Base-by-base conservation (phyloP, 2,113 vertebrate genomes). In the Pomatostomus ruficeps region DNA sequence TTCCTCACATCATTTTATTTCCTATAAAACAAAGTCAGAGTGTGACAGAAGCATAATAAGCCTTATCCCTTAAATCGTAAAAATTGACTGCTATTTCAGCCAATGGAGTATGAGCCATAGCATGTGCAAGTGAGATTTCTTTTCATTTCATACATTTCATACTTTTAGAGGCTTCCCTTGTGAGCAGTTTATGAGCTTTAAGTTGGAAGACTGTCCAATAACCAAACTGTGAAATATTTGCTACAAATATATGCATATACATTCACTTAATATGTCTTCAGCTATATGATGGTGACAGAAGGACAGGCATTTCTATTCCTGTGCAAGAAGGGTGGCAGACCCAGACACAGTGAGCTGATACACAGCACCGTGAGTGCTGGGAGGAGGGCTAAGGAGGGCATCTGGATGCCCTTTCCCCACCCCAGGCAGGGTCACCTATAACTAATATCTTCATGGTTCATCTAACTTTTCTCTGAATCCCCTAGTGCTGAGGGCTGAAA, bases 1-100 rank as follows among this genome's bases (percentile, higher is more conserved):
- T 82, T 89, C 59, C 62, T 89, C 62, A 31, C 18, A 58, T 92
- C 1, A 68, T 71, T 85, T 92, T 86, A 66, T 83, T 95, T 83
- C 73, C 59, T 86, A 43, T 78, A 89, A 86, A 96, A 63, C 76
- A 92, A 91, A 79, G 61, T 63, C 43, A 63, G 13, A 3, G 17
- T 85, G 67, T 89, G 87, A 91, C 81, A 91, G 70, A 92, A 93
- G 42, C 25, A 38, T 79, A 91, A 85, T 74, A 92, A 94, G 83
- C 38, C 4, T 79, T 78, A 63, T 51, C 61, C 51, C 23, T 77
- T 73, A 70, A 89, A 91, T 91, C 70, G 62, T 85, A 33, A 71
- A 84, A 91, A 54, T 62, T n/a, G 36, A 58, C 20, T 31, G 29
- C 11, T 86, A 36, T 76, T 71, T 36, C 28, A 93, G 61, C 46